A percentile compares a stretch with the other conserved stretches of the same genome.
Conservation (phyloP, 2,113 vertebrate genomes). For the Chelonoidis abingdonii region DNA sequence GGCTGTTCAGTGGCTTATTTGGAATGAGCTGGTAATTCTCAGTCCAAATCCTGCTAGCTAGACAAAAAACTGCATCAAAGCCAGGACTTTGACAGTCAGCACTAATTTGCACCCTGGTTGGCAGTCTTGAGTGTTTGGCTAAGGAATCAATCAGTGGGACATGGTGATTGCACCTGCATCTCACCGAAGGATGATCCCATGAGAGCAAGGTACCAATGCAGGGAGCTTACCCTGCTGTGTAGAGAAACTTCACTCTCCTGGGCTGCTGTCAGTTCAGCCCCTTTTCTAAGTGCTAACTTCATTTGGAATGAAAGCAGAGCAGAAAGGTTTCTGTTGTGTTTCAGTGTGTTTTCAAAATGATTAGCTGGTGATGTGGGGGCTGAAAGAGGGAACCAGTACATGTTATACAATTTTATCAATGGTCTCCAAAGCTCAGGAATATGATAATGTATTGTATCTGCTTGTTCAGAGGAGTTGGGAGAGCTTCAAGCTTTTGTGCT, state of each 20-base stretch:
- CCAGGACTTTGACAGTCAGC: neutral
- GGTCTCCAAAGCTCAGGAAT: conserved; percentile 53
- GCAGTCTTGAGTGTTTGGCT: neutral
- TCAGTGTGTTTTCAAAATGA: conserved; percentile 13
- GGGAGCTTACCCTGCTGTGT: neutral
- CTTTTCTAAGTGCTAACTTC: neutral
- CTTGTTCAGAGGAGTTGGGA: conserved; percentile 14
- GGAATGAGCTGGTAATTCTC: fast-evolving
- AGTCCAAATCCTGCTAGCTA: neutral
- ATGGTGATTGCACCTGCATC: too few species aligned
- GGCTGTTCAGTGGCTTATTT: neutral
- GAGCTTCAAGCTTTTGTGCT: conserved; percentile 63
- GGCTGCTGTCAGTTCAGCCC: neutral
- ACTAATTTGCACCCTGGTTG: neutral
- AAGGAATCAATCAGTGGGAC: neutral
- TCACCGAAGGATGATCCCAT: neutral
- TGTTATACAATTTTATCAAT: conserved; percentile 50
- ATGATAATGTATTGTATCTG: conserved; percentile 11
- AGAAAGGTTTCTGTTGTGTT: neutral
- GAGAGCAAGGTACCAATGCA: neutral
- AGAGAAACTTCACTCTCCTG: neutral
- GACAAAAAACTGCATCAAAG: neutral
- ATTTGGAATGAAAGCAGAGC: conserved; percentile 9
- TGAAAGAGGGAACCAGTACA: neutral
- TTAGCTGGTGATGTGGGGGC: neutral